Conservation (phyloP, 2,888 invertebrate species). For the Acleris laterana region DNA sequence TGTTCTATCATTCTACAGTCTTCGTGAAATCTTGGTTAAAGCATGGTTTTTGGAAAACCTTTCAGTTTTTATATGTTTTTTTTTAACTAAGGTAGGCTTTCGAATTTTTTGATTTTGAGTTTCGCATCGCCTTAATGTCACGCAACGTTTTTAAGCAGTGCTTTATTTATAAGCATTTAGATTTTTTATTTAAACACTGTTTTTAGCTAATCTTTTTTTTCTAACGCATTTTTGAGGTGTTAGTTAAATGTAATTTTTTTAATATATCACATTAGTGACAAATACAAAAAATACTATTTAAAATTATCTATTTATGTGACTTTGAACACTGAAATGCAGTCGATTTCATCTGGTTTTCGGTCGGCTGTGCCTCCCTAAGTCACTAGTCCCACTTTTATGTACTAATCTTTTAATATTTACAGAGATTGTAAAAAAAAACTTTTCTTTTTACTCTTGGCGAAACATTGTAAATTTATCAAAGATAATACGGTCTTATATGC, state of each 20-base stretch:
- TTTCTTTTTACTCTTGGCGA: no score
- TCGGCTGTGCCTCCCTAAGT: no score
- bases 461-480: no score
- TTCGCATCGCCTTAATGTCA: conserved; percentile 35
- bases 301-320: no score
- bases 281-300: no score
- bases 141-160: conserved; percentile 31
- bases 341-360: no score
- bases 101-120: conserved; percentile 5
- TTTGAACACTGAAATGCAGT: no score
- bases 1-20: conserved; percentile 17
- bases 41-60: conserved; percentile 28
- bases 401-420: no score
- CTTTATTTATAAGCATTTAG: conserved; percentile 30
- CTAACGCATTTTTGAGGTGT: conserved; percentile 7
- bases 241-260: background rate
- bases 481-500: no score
- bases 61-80: conserved; percentile 17
- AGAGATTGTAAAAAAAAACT: no score
- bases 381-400: no score
- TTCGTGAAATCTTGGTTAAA: conserved; percentile 7
- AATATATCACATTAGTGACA: no score
- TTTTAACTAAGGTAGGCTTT: conserved; percentile 13
- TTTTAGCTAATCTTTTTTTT: conserved; percentile 26
- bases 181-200: conserved; percentile 15